A percentile compares a stretch with the other conserved stretches of the same genome.
Evolutionary conservation across 2,888 invertebrate species (phyloP).

Genomic region (Ennomos quercinarius): DNA sequence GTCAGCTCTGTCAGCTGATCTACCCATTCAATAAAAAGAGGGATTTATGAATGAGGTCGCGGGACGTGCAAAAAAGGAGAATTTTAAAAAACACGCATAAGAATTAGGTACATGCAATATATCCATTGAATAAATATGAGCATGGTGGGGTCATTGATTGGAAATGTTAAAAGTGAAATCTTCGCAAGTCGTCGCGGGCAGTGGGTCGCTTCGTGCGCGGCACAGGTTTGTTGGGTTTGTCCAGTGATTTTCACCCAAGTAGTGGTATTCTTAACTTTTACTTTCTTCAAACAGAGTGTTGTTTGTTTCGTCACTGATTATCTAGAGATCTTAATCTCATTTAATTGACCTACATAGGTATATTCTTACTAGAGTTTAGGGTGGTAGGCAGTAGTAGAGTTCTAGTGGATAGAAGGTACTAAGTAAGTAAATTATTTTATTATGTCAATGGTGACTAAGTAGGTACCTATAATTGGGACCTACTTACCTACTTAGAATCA

Average conservation of each 20-base stretch:
- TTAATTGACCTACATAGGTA: too few relatives aligned
- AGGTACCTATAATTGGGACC: neutral
- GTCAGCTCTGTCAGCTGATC: constrained; percentile 60
- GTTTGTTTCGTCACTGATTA: constrained; percentile 44
- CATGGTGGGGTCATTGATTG: constrained; percentile 56
- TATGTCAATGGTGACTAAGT: neutral
- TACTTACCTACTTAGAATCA: too few relatives aligned
- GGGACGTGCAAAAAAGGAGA: neutral
- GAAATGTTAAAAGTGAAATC: constrained; percentile 81
- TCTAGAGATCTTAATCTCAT: constrained; percentile 22
- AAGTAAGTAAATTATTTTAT: too few relatives aligned
- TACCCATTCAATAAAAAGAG: constrained; percentile 38
- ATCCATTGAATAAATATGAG: constrained; percentile 34
- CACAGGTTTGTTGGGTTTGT: constrained; percentile 76
- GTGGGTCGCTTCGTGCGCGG: constrained; percentile 71
- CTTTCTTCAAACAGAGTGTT: constrained; percentile 69
- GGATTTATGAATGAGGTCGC: constrained; percentile 40
- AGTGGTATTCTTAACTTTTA: constrained; percentile 71
- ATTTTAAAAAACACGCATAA: constrained; percentile 16
- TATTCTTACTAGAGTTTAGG: too few relatives aligned
- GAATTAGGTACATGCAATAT: constrained; percentile 16
- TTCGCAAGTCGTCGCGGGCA: constrained; percentile 65
- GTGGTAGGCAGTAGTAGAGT: too few relatives aligned
- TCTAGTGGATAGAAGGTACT: too few relatives aligned
- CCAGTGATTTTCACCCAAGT: constrained; percentile 72